Conservation (phyloP, 2,797 vertebrate genomes). For the Manis javanica region DNA sequence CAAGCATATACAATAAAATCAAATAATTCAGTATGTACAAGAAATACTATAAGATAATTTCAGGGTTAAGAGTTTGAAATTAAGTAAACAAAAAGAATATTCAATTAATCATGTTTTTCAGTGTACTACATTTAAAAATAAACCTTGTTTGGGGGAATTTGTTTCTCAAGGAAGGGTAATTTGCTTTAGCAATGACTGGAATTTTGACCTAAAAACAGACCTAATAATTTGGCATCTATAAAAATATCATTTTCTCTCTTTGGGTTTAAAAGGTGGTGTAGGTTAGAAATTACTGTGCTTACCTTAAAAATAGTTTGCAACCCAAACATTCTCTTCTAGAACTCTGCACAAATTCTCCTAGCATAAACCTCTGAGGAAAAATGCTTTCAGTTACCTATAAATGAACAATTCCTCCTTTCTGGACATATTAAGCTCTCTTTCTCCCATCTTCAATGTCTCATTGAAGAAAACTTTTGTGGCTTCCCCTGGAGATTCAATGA, state of each 20-base stretch:
- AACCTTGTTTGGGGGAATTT: slow-evolving; percentile 8
- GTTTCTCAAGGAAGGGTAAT: slow-evolving; percentile 66
- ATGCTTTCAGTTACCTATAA: slow-evolving; percentile 33
- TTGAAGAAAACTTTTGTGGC: not conserved
- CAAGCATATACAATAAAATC: slow-evolving; percentile 11
- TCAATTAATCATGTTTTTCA: slow-evolving; percentile 45
- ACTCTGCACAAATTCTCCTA: slow-evolving; percentile 20
- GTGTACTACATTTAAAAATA: slow-evolving; percentile 20
- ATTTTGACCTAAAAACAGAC: slow-evolving; percentile 60
- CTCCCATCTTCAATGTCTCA: not conserved
- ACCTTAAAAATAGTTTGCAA: slow-evolving; percentile 55
- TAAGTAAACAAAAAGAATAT: slow-evolving; percentile 45
- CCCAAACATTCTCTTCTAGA: slow-evolving; percentile 24
- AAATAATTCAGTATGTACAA: not conserved
- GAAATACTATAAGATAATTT: no score
- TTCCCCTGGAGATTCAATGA: slow-evolving; percentile 25
- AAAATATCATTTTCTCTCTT: slow-evolving; percentile 24
- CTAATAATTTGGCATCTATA: slow-evolving; percentile 54
- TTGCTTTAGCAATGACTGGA: slow-evolving; percentile 50
- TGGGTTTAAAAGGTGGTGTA: not conserved
- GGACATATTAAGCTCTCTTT: not conserved
- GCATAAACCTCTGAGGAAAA: slow-evolving; percentile 11
- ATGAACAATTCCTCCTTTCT: not conserved
- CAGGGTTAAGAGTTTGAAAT: slow-evolving; percentile 53
- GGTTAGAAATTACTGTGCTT: slow-evolving; percentile 28